Conservation (phyloP, 2,113 vertebrate genomes). For the Apaloderma vittatum region DNA sequence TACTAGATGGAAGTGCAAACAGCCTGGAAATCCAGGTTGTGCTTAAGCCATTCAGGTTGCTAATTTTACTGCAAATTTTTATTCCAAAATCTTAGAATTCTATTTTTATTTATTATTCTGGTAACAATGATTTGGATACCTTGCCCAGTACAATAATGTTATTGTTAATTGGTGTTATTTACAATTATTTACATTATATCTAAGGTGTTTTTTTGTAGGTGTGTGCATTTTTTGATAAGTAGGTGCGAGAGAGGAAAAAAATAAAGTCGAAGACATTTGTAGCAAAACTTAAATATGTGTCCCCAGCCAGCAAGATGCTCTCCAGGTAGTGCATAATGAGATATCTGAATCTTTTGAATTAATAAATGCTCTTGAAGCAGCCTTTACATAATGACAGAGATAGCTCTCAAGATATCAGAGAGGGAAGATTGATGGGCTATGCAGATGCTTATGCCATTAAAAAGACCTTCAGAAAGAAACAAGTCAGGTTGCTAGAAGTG, state of each 20-base stretch:
- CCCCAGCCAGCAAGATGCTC: not conserved
- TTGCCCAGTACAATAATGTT: not conserved
- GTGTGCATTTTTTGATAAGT: rapidly evolving
- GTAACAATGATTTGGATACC: not conserved
- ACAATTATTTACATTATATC: rapidly evolving
- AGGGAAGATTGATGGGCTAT: slow-evolving; percentile 58
- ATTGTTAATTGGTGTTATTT: not conserved
- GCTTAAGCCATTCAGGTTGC: not conserved
- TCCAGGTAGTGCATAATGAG: slow-evolving; percentile 15
- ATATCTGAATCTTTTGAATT: slow-evolving; percentile 41
- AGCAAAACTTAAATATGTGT: not conserved
- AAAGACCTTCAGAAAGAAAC: slow-evolving; percentile 55
- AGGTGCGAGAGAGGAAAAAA: not conserved
- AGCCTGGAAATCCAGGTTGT: not conserved
- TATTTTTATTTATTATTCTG: not conserved
- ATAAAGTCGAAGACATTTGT: not conserved
- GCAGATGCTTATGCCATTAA: slow-evolving; percentile 49
- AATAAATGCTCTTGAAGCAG: slow-evolving; percentile 41
- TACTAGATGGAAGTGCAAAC: not conserved
- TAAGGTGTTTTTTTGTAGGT: not conserved
- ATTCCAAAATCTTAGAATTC: not conserved
- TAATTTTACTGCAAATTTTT: not conserved
- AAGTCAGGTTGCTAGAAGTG: not conserved
- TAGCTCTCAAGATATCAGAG: slow-evolving; percentile 38
- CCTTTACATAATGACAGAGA: not conserved